Evolutionary conservation across 2,888 invertebrate species (phyloP).

Genomic region (Agrotis segetum): DNA sequence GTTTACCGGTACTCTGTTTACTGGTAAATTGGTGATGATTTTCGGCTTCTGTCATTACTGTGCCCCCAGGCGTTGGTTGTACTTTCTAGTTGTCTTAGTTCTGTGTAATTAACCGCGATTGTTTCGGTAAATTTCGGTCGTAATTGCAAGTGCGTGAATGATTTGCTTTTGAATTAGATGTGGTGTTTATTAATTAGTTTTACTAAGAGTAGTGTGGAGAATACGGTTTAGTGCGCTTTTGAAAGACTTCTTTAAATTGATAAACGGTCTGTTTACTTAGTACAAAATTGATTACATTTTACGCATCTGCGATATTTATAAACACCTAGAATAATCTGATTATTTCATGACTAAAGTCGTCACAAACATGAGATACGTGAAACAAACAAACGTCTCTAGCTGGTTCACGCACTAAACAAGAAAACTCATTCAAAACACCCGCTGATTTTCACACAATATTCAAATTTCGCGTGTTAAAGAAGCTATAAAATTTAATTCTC

Average conservation of each 20-base stretch:
- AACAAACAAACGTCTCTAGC: conserved; percentile 50
- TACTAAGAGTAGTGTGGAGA: conserved; percentile 15
- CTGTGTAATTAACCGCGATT: conserved; percentile 65
- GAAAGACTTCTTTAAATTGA: conserved; percentile 18
- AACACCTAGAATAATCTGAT: neutral
- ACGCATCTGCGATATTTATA: neutral
- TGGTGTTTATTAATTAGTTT: conserved; percentile 33
- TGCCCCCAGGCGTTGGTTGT: conserved; percentile 70
- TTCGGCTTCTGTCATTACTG: conserved; percentile 88
- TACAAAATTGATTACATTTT: neutral
- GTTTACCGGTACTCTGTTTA: conserved; percentile 81
- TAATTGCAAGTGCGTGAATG: conserved; percentile 55
- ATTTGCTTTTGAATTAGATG: conserved; percentile 20
- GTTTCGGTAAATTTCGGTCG: conserved; percentile 35
- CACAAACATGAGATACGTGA: conserved; percentile 33
- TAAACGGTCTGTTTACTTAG: neutral
- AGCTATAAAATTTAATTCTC: conserved; percentile 79
- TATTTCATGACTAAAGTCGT: neutral
- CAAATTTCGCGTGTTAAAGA: conserved; percentile 79
- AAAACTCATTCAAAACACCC: conserved; percentile 66
- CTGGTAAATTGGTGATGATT: conserved; percentile 86
- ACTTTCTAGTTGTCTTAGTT: conserved; percentile 80
- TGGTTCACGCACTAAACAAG: conserved; percentile 34
- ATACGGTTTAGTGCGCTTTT: conserved; percentile 1
- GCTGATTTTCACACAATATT: conserved; percentile 74